Evolutionary conservation across 2,888 invertebrate species (phyloP).

Genomic region (Amphimallon solstitiale): DNA sequence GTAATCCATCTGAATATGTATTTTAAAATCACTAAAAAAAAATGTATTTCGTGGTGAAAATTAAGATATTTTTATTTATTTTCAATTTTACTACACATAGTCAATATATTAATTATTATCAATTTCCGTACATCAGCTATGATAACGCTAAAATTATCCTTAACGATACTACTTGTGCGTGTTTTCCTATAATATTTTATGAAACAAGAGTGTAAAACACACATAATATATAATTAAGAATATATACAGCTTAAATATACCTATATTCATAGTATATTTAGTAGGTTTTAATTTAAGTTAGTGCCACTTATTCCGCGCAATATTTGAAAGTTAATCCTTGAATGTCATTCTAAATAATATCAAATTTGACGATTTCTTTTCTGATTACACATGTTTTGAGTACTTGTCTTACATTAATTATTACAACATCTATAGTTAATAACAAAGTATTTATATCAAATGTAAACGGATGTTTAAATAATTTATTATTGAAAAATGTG

Average conservation of each 20-base stretch:
- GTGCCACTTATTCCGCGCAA: background rate
- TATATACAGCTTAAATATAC: background rate
- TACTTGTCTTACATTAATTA: background rate
- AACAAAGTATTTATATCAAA: no score
- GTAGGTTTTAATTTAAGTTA: background rate
- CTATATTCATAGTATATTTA: background rate
- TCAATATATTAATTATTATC: background rate
- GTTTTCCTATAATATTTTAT: background rate
- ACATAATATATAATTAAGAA: background rate
- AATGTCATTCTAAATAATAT: background rate
- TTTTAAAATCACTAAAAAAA: no score
- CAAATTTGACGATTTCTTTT: background rate
- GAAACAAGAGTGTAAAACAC: background rate
- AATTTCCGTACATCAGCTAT: conserved; percentile 2
- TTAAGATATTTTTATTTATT: no score
- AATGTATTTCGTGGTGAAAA: no score
- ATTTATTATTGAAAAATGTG: no score
- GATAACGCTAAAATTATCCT: background rate
- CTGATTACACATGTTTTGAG: background rate
- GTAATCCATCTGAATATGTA: no score
- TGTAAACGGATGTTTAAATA: no score
- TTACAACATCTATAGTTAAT: background rate
- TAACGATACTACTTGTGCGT: conserved; percentile 18
- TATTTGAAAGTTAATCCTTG: conserved; percentile 14
- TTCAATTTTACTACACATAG: background rate